Conservation (phyloP, 2,888 invertebrate species). For the Acanthosepion esculentum region DNA sequence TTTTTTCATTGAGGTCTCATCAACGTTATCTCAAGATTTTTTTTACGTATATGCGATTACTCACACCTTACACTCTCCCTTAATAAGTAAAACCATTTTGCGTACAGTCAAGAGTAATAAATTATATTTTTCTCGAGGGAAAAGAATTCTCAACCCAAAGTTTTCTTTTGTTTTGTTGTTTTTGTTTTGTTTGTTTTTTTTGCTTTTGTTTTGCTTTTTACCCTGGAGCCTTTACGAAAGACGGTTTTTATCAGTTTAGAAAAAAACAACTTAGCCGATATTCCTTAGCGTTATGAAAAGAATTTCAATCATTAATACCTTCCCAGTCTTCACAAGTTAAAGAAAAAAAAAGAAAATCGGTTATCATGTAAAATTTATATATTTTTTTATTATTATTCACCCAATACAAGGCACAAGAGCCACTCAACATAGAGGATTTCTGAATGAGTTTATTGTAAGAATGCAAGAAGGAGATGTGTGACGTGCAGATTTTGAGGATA, state of each 20-base stretch:
- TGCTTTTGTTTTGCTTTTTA: not conserved
- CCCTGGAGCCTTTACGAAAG: not conserved
- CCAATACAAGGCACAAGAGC: too few species aligned
- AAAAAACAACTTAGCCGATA: not conserved
- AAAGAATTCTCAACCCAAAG: not conserved
- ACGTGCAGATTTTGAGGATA: too few species aligned
- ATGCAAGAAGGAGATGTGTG: too few species aligned
- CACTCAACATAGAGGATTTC: too few species aligned
- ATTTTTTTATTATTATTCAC: too few species aligned
- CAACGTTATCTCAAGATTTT: not conserved
- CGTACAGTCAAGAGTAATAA: not conserved
- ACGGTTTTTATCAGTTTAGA: not conserved
- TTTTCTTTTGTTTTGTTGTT: not conserved
- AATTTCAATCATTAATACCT: not conserved
- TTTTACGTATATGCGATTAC: not conserved
- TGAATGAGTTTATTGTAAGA: too few species aligned
- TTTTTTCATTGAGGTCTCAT: not conserved
- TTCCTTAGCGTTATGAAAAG: too few species aligned
- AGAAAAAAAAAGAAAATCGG: not conserved
- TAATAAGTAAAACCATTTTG: not conserved
- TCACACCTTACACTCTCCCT: not conserved
- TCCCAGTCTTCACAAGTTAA: not conserved
- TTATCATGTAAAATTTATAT: too few species aligned
- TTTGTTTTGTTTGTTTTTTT: not conserved
- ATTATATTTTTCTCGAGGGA: not conserved